A percentile compares a stretch with the other conserved stretches of the same genome.
Conservation (phyloP, 2,113 vertebrate species). For the Forbesichthys agassizii region DNA sequence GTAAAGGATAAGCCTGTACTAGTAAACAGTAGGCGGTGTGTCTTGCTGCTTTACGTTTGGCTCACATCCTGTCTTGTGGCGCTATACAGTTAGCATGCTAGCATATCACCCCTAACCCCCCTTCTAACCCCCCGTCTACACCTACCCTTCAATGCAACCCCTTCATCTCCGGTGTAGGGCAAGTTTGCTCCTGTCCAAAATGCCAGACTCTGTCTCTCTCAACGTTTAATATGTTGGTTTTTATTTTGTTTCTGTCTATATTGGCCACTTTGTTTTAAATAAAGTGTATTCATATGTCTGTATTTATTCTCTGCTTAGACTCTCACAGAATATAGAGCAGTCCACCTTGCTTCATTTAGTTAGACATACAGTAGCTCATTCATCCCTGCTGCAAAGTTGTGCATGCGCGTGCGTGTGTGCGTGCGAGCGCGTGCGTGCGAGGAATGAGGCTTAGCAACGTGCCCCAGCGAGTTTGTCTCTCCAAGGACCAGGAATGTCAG, state of each 20-base stretch:
- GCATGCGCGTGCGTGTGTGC: not conserved
- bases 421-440: not conserved
- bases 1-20: slow-evolving; percentile 29
- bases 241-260: too few relatives aligned
- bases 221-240: not conserved
- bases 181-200: slow-evolving; percentile 45
- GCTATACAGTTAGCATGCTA: not conserved
- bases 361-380: slow-evolving; percentile 9
- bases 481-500: slow-evolving; percentile 24
- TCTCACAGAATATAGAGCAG: not conserved
- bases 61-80: slow-evolving; percentile 24
- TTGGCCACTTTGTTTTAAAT: too few relatives aligned
- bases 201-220: slow-evolving; percentile 26
- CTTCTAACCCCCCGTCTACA: not conserved
- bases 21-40: slow-evolving; percentile 14
- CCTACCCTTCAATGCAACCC: not conserved
- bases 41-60: slow-evolving; percentile 30
- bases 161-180: slow-evolving; percentile 18
- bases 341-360: not conserved
- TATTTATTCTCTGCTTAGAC: not conserved
- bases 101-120: not conserved
- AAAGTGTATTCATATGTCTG: not conserved
- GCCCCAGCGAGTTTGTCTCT: slow-evolving; percentile 39
- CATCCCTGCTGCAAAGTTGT: slow-evolving; percentile 24
- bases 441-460: slow-evolving; percentile 26